Conservation (phyloP, 2,797 vertebrate species). For the Sardinella longiceps region DNA sequence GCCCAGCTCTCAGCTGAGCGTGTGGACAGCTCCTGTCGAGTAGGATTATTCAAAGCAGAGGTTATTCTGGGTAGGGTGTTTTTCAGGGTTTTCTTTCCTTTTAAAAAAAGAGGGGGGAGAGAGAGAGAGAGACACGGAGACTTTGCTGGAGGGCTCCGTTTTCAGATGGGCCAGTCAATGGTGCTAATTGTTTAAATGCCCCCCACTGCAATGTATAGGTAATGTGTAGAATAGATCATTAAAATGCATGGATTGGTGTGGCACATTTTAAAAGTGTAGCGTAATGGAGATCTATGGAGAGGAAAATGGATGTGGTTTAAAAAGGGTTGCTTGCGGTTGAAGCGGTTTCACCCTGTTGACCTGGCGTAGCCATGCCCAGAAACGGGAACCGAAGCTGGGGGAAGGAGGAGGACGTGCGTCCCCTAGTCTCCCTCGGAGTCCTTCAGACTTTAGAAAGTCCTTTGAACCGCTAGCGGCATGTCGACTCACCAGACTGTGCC, state of each 20-base stretch:
- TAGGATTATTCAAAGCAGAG: slow-evolving; percentile 9
- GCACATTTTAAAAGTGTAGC: neutral
- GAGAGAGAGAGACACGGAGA: no score
- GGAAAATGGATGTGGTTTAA: neutral
- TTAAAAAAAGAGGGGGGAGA: no score
- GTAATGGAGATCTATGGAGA: neutral
- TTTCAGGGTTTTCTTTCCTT: neutral
- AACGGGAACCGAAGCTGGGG: neutral
- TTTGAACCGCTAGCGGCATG: neutral
- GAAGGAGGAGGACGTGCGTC: neutral
- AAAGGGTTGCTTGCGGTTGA: neutral
- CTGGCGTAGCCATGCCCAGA: neutral
- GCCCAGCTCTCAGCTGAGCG: neutral
- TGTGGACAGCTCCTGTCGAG: neutral
- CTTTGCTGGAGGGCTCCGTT: neutral
- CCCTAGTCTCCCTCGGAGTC: neutral
- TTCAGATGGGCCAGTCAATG: neutral
- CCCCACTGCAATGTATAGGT: neutral
- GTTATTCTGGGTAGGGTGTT: neutral
- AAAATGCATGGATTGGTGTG: neutral
- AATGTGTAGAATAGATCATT: neutral
- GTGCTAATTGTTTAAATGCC: neutral
- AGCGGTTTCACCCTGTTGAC: neutral
- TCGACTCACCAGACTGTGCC: neutral
- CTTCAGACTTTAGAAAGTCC: neutral